Percentiles rank a stretch among this genome's conserved stretches.
Conservation (phyloP, 2,113 vertebrate genomes). For the Riparia riparia region DNA sequence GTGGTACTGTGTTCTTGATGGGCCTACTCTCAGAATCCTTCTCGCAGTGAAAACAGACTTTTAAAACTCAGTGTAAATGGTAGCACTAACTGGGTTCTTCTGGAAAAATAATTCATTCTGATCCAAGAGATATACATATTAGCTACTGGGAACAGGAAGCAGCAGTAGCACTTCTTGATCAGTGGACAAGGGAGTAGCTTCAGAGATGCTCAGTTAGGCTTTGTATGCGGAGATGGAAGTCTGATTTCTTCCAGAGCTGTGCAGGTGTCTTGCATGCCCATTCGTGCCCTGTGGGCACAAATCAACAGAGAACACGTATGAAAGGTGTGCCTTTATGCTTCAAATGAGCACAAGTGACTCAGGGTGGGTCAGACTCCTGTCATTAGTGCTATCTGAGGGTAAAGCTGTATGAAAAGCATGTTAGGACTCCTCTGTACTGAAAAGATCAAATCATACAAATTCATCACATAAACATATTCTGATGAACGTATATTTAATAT, state of each 20-base stretch:
- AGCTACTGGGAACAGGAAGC: not conserved
- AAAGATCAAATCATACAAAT: not conserved
- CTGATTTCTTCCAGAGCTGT: not conserved
- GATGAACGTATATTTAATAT: not conserved
- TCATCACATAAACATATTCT: not conserved
- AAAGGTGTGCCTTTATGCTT: not conserved
- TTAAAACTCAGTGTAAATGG: rapidly evolving
- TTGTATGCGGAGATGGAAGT: not conserved
- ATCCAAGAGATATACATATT: not conserved
- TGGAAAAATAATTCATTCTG: not conserved
- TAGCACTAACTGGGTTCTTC: not conserved
- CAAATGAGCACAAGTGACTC: not conserved
- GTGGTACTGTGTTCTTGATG: not conserved
- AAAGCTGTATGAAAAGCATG: not conserved
- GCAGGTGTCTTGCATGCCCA: not conserved
- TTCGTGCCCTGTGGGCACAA: not conserved
- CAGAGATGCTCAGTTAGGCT: not conserved
- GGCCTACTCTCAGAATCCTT: not conserved
- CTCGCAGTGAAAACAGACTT: not conserved
- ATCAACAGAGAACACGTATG: not conserved
- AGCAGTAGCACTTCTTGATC: not conserved
- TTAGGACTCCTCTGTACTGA: not conserved
- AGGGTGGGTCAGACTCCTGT: not conserved
- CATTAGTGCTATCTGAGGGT: not conserved
- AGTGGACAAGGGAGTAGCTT: not conserved